Evolutionary conservation across 2,113 vertebrate species (phyloP).

Genomic region (Rhinoderma darwinii): DNA sequence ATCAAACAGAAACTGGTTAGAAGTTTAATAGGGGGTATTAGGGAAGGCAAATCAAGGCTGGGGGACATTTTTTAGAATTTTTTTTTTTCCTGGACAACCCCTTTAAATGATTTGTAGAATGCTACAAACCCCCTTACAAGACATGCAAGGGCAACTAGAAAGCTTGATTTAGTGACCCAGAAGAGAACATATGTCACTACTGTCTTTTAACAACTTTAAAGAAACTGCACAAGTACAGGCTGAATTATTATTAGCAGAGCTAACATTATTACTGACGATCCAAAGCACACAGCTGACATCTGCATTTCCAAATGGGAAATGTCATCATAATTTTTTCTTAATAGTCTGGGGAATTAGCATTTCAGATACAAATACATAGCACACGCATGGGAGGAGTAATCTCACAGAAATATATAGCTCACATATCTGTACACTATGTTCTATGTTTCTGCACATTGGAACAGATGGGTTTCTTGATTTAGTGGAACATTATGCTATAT

Average conservation of each 20-base stretch:
- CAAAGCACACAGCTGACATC: constrained; percentile 67
- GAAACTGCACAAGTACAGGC: constrained; percentile 62
- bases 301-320: constrained; percentile 66
- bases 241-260: constrained; percentile 64
- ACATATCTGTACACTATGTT: background rate
- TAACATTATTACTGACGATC: constrained; percentile 65
- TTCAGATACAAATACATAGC: constrained; percentile 15
- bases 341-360: constrained; percentile 37
- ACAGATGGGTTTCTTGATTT: background rate
- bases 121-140: constrained; percentile 38
- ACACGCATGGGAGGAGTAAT: background rate
- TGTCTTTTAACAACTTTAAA: constrained; percentile 63
- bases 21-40: too few species aligned
- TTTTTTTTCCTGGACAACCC: too few species aligned
- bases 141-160: constrained; percentile 40
- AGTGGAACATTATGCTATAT: too few species aligned
- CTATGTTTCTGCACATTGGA: background rate
- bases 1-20: too few species aligned
- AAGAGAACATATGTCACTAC: constrained; percentile 64
- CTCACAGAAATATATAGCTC: background rate
- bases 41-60: too few species aligned
- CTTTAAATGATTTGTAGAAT: constrained; percentile 7
- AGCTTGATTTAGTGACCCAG: constrained; percentile 62
- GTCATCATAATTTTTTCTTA: constrained; percentile 60
- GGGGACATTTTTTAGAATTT: too few species aligned